Percentiles rank a stretch among this genome's conserved stretches.
Evolutionary conservation across 2,113 vertebrate genomes (phyloP).

Genomic region (Campylomormyrus numenius): DNA sequence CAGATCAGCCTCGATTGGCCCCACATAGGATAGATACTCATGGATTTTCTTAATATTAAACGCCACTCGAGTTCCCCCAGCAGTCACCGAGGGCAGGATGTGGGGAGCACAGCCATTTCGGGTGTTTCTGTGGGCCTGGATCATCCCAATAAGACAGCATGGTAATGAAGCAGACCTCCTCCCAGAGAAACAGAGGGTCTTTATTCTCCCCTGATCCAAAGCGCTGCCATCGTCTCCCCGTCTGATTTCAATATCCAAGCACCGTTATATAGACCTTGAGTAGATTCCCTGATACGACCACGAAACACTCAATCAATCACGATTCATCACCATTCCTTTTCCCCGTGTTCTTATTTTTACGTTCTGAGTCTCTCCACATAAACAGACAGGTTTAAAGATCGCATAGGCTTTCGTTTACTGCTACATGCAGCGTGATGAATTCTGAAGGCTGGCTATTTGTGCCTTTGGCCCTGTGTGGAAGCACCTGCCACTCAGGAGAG

Average conservation of each 20-base stretch:
- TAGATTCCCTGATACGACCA: background rate
- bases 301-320: background rate
- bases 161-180: background rate
- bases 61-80: background rate
- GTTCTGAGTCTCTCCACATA: background rate
- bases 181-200: background rate
- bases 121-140: background rate
- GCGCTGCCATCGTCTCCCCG: background rate
- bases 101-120: background rate
- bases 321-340: background rate
- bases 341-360: background rate
- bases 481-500: background rate
- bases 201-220: background rate
- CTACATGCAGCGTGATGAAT: background rate
- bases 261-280: background rate
- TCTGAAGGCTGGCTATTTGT: background rate
- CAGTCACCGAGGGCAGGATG: background rate
- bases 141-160: background rate
- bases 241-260: background rate
- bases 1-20: background rate
- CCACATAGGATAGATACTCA: background rate
- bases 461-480: background rate
- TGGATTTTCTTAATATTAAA: background rate
- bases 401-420: background rate
- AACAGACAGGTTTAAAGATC: background rate